Conservation (phyloP, 1,140 invertebrate genomes). For the Leptopilina boulardi region DNA sequence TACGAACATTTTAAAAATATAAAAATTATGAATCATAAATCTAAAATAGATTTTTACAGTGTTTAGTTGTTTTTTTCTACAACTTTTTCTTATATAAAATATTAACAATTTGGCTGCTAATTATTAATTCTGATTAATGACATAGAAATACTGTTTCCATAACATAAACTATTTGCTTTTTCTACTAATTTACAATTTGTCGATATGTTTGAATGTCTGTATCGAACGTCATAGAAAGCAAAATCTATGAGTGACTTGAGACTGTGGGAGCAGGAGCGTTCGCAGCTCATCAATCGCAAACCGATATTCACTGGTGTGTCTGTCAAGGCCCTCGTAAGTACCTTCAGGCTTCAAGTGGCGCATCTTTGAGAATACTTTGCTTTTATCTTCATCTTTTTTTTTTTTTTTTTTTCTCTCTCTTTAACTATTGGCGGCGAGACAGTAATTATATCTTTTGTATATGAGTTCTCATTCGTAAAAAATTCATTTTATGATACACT, state of each 20-base stretch:
- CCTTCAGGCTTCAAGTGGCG: conserved; percentile 39
- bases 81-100: not conserved
- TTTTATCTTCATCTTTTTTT: conserved; percentile 37
- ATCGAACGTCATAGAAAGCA: conserved; percentile 67
- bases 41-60: too few species aligned
- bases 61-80: conserved; percentile 1
- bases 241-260: conserved; percentile 74
- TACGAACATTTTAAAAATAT: too few species aligned
- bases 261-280: conserved; percentile 64
- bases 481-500: not conserved
- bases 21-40: too few species aligned
- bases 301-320: conserved; percentile 77
- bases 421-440: conserved; percentile 40
- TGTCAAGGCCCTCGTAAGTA: conserved; percentile 79
- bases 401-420: conserved; percentile 45
- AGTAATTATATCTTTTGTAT: not conserved
- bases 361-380: conserved; percentile 32
- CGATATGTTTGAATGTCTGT: conserved; percentile 47
- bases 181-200: conserved; percentile 50
- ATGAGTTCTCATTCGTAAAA: not conserved
- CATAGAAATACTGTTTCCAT: conserved; percentile 40
- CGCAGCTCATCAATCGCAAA: conserved; percentile 68
- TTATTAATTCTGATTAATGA: not conserved
- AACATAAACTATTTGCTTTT: conserved; percentile 46
- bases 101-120: not conserved